A percentile compares a stretch with the other conserved stretches of the same genome.
phyloP scores from a whole-genome alignment of 2,888 invertebrate genomes.

The Mythimna loreyi region DNA sequence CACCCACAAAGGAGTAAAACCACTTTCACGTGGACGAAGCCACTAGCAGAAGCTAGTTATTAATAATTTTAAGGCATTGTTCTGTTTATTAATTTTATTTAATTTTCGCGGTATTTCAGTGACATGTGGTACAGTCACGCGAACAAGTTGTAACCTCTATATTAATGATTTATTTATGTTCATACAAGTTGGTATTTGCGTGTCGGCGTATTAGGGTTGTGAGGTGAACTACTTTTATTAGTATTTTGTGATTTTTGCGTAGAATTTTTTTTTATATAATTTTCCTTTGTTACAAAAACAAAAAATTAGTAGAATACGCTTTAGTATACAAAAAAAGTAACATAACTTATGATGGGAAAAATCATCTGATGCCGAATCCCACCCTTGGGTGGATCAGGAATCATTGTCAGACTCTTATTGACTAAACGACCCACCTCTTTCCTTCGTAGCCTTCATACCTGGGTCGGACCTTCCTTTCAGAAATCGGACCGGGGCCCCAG shows the following conservation, averaged over 20 bases:
- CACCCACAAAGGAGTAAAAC: too few relatives aligned
- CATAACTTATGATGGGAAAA: too few relatives aligned
- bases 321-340: too few relatives aligned
- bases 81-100: constrained; percentile 9
- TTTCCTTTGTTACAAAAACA: background rate
- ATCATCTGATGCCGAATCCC: too few relatives aligned
- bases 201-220: constrained; percentile 17
- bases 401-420: too few relatives aligned
- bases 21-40: background rate
- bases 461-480: too few relatives aligned
- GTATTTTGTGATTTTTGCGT: background rate
- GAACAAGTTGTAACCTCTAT: constrained; percentile 27
- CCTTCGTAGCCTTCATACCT: too few relatives aligned
- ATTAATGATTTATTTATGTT: constrained; percentile 44
- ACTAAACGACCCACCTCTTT: too few relatives aligned
- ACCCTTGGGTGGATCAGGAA: too few relatives aligned
- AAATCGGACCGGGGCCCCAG: too few relatives aligned
- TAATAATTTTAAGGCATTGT: background rate
- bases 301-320: too few relatives aligned
- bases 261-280: background rate
- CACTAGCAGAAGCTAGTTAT: background rate
- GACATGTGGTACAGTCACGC: constrained; percentile 49
- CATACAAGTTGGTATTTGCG: constrained; percentile 41
- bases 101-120: constrained; percentile 35
- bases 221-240: constrained; percentile 25